phyloP scores from a whole-genome alignment of 2,888 invertebrate genomes.

The Nephrocerus scutellatus region DNA sequence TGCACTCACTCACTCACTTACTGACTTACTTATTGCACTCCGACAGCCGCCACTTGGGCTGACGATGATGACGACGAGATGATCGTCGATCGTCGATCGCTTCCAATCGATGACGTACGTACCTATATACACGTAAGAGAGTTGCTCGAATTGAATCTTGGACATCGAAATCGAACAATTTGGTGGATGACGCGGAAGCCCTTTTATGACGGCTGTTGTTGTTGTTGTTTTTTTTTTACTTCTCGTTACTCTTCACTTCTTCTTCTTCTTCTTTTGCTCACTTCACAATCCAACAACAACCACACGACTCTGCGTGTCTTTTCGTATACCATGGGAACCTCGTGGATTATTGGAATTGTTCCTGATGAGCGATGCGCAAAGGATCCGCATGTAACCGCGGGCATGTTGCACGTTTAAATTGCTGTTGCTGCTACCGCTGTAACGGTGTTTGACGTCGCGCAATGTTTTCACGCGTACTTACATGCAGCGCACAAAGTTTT shows the following conservation, averaged over 20 bases:
- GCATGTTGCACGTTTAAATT: slow-evolving; percentile 23
- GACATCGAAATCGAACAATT: no score
- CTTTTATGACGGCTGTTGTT: slow-evolving; percentile 19
- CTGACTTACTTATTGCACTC: slow-evolving; percentile 13
- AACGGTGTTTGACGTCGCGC: slow-evolving; percentile 20
- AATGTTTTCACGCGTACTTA: slow-evolving; percentile 24
- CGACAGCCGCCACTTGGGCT: slow-evolving; percentile 34
- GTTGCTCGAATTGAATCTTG: no score
- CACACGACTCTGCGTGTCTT: slow-evolving; percentile 14
- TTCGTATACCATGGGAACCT: slow-evolving; percentile 19
- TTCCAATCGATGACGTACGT: slow-evolving; percentile 9
- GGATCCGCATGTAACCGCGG: slow-evolving; percentile 11
- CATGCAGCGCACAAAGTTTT: slow-evolving; percentile 21
- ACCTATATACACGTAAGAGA: no score
- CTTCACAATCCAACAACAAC: no score
- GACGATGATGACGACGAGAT: slow-evolving; percentile 26
- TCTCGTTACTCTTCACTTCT: no score
- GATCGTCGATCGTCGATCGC: slow-evolving; percentile 1
- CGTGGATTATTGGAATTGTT: slow-evolving; percentile 1
- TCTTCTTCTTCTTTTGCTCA: no score
- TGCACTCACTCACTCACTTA: slow-evolving; percentile 11
- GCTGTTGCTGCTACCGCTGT: slow-evolving; percentile 21
- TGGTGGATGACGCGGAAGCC: slow-evolving; percentile 21
- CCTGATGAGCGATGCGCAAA: slow-evolving; percentile 2
- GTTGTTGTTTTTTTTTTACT: slow-evolving; percentile 13